Conservation (phyloP, 2,797 vertebrate genomes). For the Lepus townsendii region DNA sequence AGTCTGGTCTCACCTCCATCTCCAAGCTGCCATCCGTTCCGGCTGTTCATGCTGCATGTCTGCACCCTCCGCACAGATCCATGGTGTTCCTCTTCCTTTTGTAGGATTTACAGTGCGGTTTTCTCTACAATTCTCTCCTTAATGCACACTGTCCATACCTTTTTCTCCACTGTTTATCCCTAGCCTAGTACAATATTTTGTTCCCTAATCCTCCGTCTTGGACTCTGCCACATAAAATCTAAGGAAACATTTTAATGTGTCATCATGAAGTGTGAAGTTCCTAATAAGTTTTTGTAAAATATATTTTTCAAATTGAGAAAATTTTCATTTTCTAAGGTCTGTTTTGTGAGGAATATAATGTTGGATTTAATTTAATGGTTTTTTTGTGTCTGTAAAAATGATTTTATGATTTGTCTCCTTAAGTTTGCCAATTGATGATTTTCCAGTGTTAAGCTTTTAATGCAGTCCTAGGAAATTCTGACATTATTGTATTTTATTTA, state of each 20-base stretch:
- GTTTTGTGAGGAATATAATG: neutral
- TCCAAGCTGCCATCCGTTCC: no score
- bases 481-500: neutral
- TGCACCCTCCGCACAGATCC: no score
- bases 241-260: neutral
- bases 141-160: no score
- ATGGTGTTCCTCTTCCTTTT: no score
- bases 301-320: neutral
- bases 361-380: neutral
- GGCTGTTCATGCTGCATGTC: no score
- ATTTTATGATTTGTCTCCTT: neutral
- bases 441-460: neutral
- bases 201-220: no score
- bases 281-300: neutral
- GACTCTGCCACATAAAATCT: neutral
- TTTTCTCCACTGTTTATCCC: no score
- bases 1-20: no score
- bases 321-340: neutral
- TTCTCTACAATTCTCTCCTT: no score
- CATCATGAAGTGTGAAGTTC: neutral
- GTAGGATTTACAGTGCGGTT: no score
- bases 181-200: no score
- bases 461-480: neutral
- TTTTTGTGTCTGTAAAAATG: neutral
- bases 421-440: neutral